Conservation (phyloP, 2,888 invertebrate species). For the Acleris laterana region DNA sequence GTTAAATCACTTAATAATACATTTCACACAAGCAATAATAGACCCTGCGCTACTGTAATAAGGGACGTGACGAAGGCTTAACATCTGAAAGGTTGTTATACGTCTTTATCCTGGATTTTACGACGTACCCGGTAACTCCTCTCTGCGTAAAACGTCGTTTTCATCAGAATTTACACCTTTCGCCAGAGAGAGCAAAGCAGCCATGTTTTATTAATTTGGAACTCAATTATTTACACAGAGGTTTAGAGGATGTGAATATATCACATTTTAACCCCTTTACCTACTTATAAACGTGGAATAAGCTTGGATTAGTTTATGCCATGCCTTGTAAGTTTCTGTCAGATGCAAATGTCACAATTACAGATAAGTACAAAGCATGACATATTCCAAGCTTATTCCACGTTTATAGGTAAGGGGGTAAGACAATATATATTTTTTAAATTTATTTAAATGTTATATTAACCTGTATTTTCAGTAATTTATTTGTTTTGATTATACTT, state of each 20-base stretch:
- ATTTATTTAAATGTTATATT: too few relatives aligned
- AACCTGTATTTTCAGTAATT: too few relatives aligned
- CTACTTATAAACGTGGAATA: too few relatives aligned
- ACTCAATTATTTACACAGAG: neutral
- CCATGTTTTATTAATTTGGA: conserved; percentile 20
- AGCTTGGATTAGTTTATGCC: too few relatives aligned
- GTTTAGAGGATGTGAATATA: neutral
- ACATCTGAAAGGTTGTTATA: neutral
- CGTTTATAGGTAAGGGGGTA: too few relatives aligned
- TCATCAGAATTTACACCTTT: conserved; percentile 16
- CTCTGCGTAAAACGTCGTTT: conserved; percentile 15
- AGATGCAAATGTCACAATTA: too few relatives aligned
- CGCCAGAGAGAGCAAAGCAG: conserved; percentile 7
- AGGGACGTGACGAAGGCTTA: neutral
- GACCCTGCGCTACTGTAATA: neutral
- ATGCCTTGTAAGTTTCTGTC: too few relatives aligned
- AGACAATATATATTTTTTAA: too few relatives aligned
- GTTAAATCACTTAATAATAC: neutral
- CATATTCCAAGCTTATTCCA: too few relatives aligned
- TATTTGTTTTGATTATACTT: too few relatives aligned
- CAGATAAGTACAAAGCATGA: too few relatives aligned
- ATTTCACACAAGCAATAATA: neutral
- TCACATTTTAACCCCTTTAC: too few relatives aligned
- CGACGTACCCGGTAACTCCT: conserved; percentile 7
- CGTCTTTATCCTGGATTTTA: conserved; percentile 11